phyloP scores from a whole-genome alignment of 2,113 vertebrate species.

The Onychostruthus taczanowskii region DNA sequence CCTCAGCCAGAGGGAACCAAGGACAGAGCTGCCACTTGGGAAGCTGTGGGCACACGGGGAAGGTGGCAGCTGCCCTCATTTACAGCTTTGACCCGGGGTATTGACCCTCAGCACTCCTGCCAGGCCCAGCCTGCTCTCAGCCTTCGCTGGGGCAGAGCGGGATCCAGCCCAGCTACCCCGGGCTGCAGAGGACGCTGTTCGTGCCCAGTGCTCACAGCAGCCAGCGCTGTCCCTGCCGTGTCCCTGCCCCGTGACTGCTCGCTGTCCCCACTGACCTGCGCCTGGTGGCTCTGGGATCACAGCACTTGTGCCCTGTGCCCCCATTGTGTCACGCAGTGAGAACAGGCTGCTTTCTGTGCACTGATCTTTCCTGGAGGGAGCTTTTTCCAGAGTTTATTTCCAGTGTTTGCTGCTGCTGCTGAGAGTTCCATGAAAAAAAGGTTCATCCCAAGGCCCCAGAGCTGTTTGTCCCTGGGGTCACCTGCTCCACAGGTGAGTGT shows the following conservation, averaged over 20 bases:
- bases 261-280: not conserved
- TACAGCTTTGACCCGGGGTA: not conserved
- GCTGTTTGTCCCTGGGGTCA: not conserved
- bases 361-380: not conserved
- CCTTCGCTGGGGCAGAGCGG: not conserved
- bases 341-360: not conserved
- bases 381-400: slow-evolving; percentile 1
- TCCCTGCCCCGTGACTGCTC: not conserved
- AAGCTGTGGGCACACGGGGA: not conserved
- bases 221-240: not conserved
- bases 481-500: not conserved
- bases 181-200: not conserved
- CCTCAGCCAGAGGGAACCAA: not conserved
- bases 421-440: not conserved
- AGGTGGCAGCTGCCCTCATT: not conserved
- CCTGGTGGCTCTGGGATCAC: not conserved
- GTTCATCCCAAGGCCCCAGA: no score
- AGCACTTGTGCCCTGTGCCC: not conserved
- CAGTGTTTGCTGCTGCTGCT: not conserved
- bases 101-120: not conserved
- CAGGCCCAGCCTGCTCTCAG: not conserved
- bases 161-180: not conserved
- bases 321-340: not conserved
- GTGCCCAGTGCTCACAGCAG: not conserved
- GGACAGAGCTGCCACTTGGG: not conserved